phyloP scores from a whole-genome alignment of 2,113 vertebrate species.

The mouse (Mus musculus) region GRCm39 chr12:119128001-119128500 shows the following conservation, averaged over 20 bases:
- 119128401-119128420: neutral
- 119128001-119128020: constrained; percentile 30
- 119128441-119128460: neutral
- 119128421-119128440: neutral
- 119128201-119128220: neutral
- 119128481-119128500: neutral
- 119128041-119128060: constrained; percentile 58
- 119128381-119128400: neutral
- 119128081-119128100: neutral
- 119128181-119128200: neutral
- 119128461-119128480: neutral
- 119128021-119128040: constrained; percentile 58
- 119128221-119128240: neutral
- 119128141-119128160: neutral
- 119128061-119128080: constrained; percentile 58
- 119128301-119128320: neutral
- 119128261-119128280: constrained; percentile 24
- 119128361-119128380: neutral
- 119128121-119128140: neutral
- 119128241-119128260: neutral
- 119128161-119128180: neutral
- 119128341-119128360: constrained; percentile 10
- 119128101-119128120: neutral
- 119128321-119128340: neutral
- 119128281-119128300: neutral